Conservation (phyloP, 1,140 invertebrate species). For the Neotoxoptera formosana region DNA sequence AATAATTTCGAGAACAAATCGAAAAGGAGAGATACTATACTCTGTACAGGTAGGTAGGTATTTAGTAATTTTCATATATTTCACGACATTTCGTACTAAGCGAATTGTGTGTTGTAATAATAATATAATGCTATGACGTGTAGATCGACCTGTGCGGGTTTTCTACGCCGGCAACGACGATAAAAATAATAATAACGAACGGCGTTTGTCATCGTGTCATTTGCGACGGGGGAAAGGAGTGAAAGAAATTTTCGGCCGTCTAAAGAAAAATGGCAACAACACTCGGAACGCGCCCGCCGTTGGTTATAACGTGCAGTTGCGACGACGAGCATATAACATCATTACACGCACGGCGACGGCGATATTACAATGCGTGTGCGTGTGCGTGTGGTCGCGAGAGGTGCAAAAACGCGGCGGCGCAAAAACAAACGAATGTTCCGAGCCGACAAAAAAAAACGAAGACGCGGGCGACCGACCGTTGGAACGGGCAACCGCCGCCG, state of each 20-base stretch:
- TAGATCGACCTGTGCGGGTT: background rate
- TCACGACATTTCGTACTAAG: background rate
- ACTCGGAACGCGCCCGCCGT: background rate
- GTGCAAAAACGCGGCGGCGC: conserved; percentile 15
- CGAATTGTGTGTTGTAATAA: background rate
- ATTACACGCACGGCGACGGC: background rate
- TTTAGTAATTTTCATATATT: background rate
- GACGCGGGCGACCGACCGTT: background rate
- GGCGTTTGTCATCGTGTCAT: background rate
- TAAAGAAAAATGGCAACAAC: conserved; percentile 9
- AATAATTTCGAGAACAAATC: background rate
- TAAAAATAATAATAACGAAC: conserved; percentile 7
- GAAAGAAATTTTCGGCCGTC: background rate
- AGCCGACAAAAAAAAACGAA: background rate
- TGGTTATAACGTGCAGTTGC: background rate
- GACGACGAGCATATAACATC: background rate
- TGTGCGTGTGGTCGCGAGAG: background rate
- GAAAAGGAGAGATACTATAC: background rate
- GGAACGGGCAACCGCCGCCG: background rate
- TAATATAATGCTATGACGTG: background rate
- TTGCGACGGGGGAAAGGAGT: background rate
- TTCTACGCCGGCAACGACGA: background rate
- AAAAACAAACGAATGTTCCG: background rate
- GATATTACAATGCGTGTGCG: background rate
- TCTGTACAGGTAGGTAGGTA: background rate